Conservation (phyloP, 2,113 vertebrate genomes). For the Chroicocephalus ridibundus region DNA sequence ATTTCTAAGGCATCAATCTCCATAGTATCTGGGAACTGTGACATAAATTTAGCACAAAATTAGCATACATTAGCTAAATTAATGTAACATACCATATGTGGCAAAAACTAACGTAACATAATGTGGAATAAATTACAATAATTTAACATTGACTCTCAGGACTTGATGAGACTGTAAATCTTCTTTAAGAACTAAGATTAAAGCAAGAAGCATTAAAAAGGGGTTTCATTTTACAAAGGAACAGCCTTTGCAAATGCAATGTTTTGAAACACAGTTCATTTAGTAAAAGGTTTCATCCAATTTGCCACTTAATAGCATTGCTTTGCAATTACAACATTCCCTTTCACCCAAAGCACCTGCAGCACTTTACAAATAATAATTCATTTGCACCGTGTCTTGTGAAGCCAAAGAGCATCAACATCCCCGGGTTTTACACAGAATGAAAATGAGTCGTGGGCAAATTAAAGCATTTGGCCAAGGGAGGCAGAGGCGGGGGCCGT, state of each 20-base stretch:
- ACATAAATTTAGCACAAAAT: constrained; percentile 57
- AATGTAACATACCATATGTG: constrained; percentile 61
- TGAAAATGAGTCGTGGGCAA: background rate
- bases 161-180: constrained; percentile 59
- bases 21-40: background rate
- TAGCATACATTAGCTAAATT: constrained; percentile 66
- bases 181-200: constrained; percentile 48
- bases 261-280: constrained; percentile 26
- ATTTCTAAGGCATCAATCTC: constrained; percentile 54
- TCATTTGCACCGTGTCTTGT: background rate
- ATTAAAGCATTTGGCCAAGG: background rate
- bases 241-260: background rate
- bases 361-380: background rate
- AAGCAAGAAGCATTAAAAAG: constrained; percentile 28
- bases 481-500: background rate
- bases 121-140: constrained; percentile 66
- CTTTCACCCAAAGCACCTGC: constrained; percentile 42
- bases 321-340: background rate
- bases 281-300: constrained; percentile 33
- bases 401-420: background rate
- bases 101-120: constrained; percentile 35
- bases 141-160: constrained; percentile 62
- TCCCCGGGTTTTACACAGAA: accelerated
- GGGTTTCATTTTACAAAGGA: background rate
- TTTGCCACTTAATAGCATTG: constrained; percentile 38